Evolutionary conservation across 2,888 invertebrate genomes (phyloP).

Genomic region (Galerucella pusilla): DNA sequence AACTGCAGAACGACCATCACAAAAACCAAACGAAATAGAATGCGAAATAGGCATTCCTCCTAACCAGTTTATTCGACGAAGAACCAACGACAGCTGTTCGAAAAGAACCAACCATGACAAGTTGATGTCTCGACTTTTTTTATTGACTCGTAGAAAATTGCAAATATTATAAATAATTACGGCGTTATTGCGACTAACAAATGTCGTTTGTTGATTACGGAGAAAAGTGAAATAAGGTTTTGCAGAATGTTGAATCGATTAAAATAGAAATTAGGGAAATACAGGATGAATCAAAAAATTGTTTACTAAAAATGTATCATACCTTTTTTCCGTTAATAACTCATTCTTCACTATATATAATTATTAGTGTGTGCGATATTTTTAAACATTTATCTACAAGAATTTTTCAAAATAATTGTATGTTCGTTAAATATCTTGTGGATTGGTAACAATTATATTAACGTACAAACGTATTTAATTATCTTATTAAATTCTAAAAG

Average conservation of each 20-base stretch:
- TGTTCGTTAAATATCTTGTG: background rate
- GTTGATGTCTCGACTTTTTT: conserved; percentile 43
- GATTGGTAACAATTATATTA: conserved; percentile 1
- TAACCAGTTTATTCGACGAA: conserved; percentile 50
- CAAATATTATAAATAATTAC: conserved; percentile 42
- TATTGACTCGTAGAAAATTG: conserved; percentile 42
- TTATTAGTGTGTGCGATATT: background rate
- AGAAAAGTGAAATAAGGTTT: conserved; percentile 21
- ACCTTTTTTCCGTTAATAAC: no score
- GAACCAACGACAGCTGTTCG: conserved; percentile 50
- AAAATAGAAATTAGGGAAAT: conserved; percentile 22
- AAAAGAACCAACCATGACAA: conserved; percentile 42
- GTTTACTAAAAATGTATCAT: background rate
- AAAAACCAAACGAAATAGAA: conserved; percentile 41
- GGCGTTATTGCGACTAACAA: conserved; percentile 29
- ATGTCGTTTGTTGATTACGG: conserved; percentile 27
- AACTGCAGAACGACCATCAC: conserved; percentile 27
- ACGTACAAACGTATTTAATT: conserved; percentile 3
- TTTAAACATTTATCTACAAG: background rate
- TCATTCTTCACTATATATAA: no score
- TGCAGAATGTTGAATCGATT: conserved; percentile 15
- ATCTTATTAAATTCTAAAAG: conserved; percentile 40
- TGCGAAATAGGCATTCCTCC: conserved; percentile 50
- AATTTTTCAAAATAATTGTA: background rate
- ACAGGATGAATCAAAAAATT: background rate